Evolutionary conservation across 2,888 invertebrate genomes (phyloP).

Genomic region (Ceriagrion tenellum): DNA sequence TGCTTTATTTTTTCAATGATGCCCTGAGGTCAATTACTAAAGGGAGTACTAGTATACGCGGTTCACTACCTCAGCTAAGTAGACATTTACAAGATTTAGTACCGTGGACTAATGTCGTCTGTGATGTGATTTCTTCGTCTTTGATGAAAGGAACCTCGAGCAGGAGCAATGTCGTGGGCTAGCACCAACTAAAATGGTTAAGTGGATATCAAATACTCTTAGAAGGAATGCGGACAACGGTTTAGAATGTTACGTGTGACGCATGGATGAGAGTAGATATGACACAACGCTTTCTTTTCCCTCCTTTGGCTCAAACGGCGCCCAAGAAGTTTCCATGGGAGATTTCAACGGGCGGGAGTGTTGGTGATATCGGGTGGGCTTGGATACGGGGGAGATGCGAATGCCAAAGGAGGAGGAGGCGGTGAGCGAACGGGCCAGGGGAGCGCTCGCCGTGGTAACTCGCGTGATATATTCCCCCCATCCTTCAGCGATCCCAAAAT

Average conservation of each 20-base stretch:
- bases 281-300: neutral
- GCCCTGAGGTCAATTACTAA: too few relatives aligned
- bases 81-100: too few relatives aligned
- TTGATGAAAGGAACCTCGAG: too few relatives aligned
- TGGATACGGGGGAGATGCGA: neutral
- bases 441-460: constrained; percentile 10
- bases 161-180: too few relatives aligned
- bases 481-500: constrained; percentile 65
- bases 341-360: constrained; percentile 25
- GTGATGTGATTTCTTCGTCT: too few relatives aligned
- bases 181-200: too few relatives aligned
- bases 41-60: too few relatives aligned
- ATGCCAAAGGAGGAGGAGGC: constrained; percentile 44
- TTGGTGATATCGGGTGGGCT: neutral
- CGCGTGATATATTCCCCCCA: constrained; percentile 65
- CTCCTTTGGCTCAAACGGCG: neutral
- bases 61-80: too few relatives aligned
- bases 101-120: too few relatives aligned
- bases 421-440: neutral
- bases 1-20: too few relatives aligned
- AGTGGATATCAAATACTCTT: neutral
- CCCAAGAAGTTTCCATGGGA: neutral
- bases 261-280: neutral
- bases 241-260: neutral
- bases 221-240: neutral